Evolutionary conservation across 2,113 vertebrate species (phyloP).

Genomic region (Excalfactoria chinensis): DNA sequence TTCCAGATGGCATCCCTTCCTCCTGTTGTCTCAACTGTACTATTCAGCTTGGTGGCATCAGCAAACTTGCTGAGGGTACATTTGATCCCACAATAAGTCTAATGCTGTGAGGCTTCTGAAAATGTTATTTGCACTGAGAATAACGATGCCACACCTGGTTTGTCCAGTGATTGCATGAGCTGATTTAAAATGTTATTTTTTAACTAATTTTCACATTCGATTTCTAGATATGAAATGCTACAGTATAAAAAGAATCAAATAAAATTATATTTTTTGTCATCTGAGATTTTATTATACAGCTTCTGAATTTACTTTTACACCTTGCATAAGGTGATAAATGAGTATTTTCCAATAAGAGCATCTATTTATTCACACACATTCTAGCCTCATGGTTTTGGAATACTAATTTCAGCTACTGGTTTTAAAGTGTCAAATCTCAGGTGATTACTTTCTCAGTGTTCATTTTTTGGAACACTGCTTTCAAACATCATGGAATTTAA

Average conservation of each 20-base stretch:
- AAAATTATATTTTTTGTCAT: background rate
- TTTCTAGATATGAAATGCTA: background rate
- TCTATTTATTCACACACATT: background rate
- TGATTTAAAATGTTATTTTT: constrained; percentile 8
- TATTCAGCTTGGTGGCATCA: too few species aligned
- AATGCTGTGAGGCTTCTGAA: background rate
- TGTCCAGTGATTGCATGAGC: background rate
- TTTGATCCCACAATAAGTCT: background rate
- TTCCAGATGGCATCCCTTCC: too few species aligned
- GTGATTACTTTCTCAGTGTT: constrained; percentile 18
- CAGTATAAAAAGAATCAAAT: background rate
- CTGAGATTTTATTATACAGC: background rate
- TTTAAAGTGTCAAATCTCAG: constrained; percentile 32
- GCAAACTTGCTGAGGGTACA: too few species aligned
- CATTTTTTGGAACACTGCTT: background rate
- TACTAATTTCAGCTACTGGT: constrained; percentile 1
- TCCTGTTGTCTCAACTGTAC: too few species aligned
- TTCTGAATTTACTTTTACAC: constrained; percentile 35
- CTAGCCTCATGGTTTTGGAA: background rate
- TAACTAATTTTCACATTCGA: background rate
- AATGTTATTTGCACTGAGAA: background rate
- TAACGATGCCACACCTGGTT: background rate
- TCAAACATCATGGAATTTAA: background rate
- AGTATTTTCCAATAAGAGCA: constrained; percentile 6
- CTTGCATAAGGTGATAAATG: constrained; percentile 35